Conservation (phyloP, 2,888 invertebrate species). For the Meiosimyza decipiens region DNA sequence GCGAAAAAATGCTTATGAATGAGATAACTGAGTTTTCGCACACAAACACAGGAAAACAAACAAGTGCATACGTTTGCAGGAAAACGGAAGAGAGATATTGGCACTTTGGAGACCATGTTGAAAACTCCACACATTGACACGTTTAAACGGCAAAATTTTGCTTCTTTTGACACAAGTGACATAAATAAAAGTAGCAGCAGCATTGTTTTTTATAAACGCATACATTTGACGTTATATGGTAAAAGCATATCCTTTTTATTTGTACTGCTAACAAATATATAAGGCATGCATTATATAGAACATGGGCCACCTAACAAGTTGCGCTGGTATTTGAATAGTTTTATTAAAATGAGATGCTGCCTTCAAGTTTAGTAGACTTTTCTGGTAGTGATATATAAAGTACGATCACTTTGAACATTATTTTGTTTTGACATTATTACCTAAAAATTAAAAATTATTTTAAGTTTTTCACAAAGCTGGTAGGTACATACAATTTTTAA, state of each 20-base stretch:
- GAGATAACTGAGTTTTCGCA: slow-evolving; percentile 3
- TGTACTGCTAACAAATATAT: background rate
- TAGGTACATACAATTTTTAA: too few species aligned
- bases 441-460: too few species aligned
- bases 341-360: too few species aligned
- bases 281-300: too few species aligned
- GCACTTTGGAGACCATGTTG: slow-evolving; percentile 2
- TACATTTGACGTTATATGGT: background rate
- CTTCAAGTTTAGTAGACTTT: too few species aligned
- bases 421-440: too few species aligned
- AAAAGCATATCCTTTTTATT: background rate
- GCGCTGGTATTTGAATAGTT: too few species aligned
- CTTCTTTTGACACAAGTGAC: background rate
- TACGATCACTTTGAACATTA: too few species aligned
- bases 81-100: background rate
- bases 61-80: slow-evolving; percentile 1
- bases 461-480: too few species aligned
- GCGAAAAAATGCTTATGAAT: slow-evolving; percentile 8
- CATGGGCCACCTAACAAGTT: too few species aligned
- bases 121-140: slow-evolving; percentile 12
- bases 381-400: too few species aligned
- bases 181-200: slow-evolving; percentile 2
- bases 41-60: slow-evolving; percentile 5
- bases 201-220: background rate
- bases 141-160: slow-evolving; percentile 12